Conservation (phyloP, 2,888 invertebrate species). For the Ormyrus nitidulus region DNA sequence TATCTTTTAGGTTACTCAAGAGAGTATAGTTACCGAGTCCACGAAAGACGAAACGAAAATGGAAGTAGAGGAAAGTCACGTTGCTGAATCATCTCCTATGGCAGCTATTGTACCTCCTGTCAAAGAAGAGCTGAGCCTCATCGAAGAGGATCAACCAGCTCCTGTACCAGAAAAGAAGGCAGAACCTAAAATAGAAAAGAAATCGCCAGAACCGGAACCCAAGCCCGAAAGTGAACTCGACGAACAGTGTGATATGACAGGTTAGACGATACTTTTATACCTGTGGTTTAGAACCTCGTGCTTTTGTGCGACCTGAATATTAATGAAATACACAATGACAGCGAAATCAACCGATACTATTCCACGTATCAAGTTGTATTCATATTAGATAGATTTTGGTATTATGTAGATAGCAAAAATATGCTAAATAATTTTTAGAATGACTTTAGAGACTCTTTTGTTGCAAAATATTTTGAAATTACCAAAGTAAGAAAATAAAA, state of each 20-base stretch:
- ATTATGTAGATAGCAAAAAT: too few species aligned
- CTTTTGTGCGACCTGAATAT: too few species aligned
- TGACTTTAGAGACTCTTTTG: too few species aligned
- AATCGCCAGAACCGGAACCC: constrained; percentile 65
- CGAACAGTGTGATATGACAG: constrained; percentile 80
- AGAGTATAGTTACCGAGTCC: constrained; percentile 8
- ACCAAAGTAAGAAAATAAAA: too few species aligned
- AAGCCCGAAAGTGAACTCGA: constrained; percentile 70
- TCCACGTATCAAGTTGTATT: too few species aligned
- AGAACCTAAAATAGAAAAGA: constrained; percentile 70
- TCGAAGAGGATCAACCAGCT: constrained; percentile 60
- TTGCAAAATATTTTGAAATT: too few species aligned
- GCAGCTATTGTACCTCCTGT: constrained; percentile 36
- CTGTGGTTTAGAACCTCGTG: too few species aligned
- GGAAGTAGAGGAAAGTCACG: constrained; percentile 8
- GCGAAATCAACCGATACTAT: too few species aligned
- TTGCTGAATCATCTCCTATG: neutral
- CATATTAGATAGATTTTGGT: too few species aligned
- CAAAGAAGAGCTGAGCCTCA: constrained; percentile 63
- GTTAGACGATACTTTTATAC: constrained; percentile 63
- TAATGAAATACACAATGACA: too few species aligned
- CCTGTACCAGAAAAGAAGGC: constrained; percentile 62
- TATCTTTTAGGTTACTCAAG: constrained; percentile 11
- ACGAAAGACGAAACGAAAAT: constrained; percentile 3
- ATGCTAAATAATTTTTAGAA: too few species aligned